phyloP scores from a whole-genome alignment of 2,888 invertebrate genomes.

The Sepiola atlantica region DNA sequence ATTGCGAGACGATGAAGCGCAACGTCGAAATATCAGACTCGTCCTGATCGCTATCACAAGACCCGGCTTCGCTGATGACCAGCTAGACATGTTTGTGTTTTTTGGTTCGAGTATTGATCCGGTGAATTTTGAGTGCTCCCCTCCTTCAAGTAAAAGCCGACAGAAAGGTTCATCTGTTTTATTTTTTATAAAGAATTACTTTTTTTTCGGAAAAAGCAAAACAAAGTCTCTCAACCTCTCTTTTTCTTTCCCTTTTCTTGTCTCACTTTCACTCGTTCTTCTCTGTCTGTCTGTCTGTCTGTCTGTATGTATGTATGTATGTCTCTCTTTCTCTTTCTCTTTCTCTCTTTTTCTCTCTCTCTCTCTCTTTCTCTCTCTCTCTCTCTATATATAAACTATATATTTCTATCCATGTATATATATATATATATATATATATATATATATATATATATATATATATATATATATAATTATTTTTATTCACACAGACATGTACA shows the following conservation, averaged over 20 bases:
- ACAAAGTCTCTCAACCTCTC: not conserved
- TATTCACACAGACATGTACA: not conserved
- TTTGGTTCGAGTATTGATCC: too few relatives aligned
- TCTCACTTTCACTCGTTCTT: constrained; percentile 40
- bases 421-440: constrained; percentile 36
- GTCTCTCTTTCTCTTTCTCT: constrained; percentile 48
- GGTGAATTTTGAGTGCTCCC: too few relatives aligned
- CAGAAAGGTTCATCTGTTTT: too few relatives aligned
- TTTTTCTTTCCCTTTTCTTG: not conserved
- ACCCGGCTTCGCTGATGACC: too few relatives aligned
- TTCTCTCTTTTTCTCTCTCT: constrained; percentile 47
- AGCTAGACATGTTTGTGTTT: too few relatives aligned
- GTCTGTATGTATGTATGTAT: too few relatives aligned
- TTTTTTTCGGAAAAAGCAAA: too few relatives aligned
- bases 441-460: not conserved
- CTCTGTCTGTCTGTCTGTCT: constrained; percentile 19
- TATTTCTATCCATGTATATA: constrained; percentile 46
- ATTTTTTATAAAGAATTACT: not conserved
- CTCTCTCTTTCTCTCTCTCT: constrained; percentile 49
- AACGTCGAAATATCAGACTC: too few relatives aligned
- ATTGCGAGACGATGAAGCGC: too few relatives aligned
- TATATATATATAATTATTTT: not conserved
- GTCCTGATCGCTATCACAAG: too few relatives aligned
- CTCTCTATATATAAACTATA: too few relatives aligned
- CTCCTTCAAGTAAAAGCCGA: too few relatives aligned